These are phyloP conservation scores for Clostera curtula DNA, from an alignment of 2,888 invertebrate species.

Conservation along the genomic window DNA sequence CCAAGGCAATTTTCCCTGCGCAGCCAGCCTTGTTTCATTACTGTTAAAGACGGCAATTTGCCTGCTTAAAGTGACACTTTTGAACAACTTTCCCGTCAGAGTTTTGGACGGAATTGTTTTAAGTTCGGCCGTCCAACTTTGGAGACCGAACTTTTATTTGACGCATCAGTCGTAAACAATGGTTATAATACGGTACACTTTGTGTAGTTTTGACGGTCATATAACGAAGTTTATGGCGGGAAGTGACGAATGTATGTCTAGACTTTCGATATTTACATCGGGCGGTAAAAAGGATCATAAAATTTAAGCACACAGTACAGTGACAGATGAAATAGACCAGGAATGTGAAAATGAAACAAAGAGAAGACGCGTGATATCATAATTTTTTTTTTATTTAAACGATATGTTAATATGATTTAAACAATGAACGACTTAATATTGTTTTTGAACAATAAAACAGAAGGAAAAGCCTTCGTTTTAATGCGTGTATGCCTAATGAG, in stretches of 20 bases:
- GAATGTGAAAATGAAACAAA: too few relatives aligned
- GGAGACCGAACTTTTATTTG: slow-evolving; percentile 24
- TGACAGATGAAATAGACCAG: not conserved
- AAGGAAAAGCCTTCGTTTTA: too few relatives aligned
- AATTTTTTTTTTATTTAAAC: too few relatives aligned
- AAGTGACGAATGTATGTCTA: slow-evolving; percentile 2
- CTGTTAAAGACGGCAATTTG: slow-evolving; percentile 20
- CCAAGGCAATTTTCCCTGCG: slow-evolving; percentile 11
- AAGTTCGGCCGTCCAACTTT: slow-evolving; percentile 20
- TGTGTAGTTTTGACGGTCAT: slow-evolving; percentile 15
- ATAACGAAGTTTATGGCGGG: slow-evolving; percentile 5
- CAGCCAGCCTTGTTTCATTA: slow-evolving; percentile 16
- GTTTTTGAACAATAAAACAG: too few relatives aligned
- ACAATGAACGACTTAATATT: too few relatives aligned
- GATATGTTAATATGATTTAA: too few relatives aligned
- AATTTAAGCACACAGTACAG: not conserved
- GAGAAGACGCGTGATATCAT: too few relatives aligned
- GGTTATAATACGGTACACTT: slow-evolving; percentile 24
- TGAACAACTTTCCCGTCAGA: slow-evolving; percentile 15
- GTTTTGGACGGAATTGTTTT: slow-evolving; percentile 23
- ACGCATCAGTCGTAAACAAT: slow-evolving; percentile 26
- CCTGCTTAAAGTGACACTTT: slow-evolving; percentile 18
- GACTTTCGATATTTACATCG: slow-evolving; percentile 4
- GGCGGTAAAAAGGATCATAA: not conserved
- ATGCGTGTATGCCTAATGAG: too few relatives aligned